These are phyloP conservation scores for Oryzias melastigma DNA, from an alignment of 2,113 vertebrate species.

Conservation along the genomic window DNA sequence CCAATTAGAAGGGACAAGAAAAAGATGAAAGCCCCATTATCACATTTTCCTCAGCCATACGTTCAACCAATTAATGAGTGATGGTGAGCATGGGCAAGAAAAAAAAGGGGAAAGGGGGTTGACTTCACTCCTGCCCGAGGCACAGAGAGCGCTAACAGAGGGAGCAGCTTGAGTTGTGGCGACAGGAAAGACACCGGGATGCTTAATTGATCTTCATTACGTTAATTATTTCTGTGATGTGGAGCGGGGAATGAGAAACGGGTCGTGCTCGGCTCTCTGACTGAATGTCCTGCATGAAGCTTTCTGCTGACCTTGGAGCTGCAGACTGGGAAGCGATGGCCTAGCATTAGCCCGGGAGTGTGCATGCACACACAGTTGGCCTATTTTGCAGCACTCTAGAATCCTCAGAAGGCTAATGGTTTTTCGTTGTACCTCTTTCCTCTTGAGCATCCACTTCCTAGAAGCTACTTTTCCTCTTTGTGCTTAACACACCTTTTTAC, in stretches of 20 bases:
- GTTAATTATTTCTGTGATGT: constrained; percentile 70
- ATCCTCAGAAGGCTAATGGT: background rate
- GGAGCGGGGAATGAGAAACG: constrained; percentile 52
- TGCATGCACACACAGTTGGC: constrained; percentile 7
- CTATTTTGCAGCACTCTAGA: constrained; percentile 15
- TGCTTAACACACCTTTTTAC: background rate
- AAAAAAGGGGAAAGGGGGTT: background rate
- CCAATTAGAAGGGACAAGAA: constrained; percentile 54
- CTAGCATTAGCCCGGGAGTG: constrained; percentile 1
- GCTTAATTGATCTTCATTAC: constrained; percentile 78
- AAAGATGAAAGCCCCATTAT: constrained; percentile 63
- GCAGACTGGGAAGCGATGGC: constrained; percentile 16
- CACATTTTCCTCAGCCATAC: constrained; percentile 30
- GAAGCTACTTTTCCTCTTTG: constrained; percentile 1
- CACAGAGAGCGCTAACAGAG: constrained; percentile 13
- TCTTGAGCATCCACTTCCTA: background rate
- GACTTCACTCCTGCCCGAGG: constrained; percentile 8
- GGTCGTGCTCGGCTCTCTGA: constrained; percentile 30
- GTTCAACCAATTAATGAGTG: constrained; percentile 52
- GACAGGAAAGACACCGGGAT: constrained; percentile 40
- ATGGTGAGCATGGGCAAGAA: constrained; percentile 4
- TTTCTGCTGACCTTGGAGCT: constrained; percentile 65
- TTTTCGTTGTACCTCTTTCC: constrained; percentile 2
- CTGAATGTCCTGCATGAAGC: constrained; percentile 29
- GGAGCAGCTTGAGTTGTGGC: constrained; percentile 22